Conservation (phyloP, 2,888 invertebrate genomes). For the Athalia rosae region DNA sequence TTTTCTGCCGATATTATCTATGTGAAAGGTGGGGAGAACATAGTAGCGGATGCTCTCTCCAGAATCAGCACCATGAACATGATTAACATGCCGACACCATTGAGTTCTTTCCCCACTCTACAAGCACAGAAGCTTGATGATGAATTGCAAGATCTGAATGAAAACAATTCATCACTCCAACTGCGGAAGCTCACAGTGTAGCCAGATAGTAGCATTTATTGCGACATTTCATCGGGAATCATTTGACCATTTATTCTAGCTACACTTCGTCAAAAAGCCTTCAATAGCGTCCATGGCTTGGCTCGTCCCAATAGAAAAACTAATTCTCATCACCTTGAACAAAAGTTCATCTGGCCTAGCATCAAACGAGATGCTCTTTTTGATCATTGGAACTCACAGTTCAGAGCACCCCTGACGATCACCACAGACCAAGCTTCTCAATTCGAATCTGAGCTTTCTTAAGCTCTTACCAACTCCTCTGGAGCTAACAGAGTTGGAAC, state of each 20-base stretch:
- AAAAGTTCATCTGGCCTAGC: conserved; percentile 3
- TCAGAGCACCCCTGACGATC: conserved; percentile 58
- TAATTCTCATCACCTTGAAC: neutral
- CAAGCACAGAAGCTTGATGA: conserved; percentile 19
- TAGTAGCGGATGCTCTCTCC: conserved; percentile 41
- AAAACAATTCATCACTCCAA: neutral
- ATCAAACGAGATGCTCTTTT: neutral
- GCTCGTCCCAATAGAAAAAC: neutral
- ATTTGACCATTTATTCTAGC: conserved; percentile 54
- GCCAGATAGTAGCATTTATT: conserved; percentile 44
- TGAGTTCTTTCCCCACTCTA: neutral
- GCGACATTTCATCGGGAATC: conserved; percentile 49
- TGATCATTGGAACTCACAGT: too few species aligned
- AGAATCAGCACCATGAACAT: neutral
- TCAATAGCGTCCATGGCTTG: conserved; percentile 11
- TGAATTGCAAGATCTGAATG: neutral
- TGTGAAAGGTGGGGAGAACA: conserved; percentile 43
- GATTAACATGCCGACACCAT: neutral
- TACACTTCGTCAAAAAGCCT: conserved; percentile 49
- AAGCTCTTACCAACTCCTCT: conserved; percentile 48
- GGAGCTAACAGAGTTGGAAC: conserved; percentile 50
- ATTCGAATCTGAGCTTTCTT: conserved; percentile 55
- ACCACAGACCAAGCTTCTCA: conserved; percentile 62
- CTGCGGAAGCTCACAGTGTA: neutral
- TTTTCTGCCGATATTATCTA: conserved; percentile 23